These are phyloP conservation scores for Phoronis australis DNA, from an alignment of 2,888 invertebrate genomes.

Conservation along the genomic window DNA sequence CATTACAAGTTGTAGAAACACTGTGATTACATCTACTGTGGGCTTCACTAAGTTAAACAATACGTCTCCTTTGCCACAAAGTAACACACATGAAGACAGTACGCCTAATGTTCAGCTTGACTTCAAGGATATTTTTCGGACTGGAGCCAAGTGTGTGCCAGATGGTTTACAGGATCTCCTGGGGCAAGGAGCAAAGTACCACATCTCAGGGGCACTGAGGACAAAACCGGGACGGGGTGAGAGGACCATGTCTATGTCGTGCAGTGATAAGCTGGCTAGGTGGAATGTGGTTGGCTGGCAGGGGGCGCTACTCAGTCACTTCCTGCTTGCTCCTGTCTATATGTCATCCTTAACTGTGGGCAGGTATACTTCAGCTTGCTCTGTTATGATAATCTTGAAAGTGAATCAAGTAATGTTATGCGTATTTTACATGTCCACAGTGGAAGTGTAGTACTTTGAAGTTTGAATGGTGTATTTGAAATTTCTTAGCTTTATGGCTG, in stretches of 20 bases:
- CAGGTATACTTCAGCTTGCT: too few relatives aligned
- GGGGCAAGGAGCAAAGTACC: conserved; percentile 61
- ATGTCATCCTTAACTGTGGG: conserved; percentile 69
- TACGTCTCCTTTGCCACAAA: too few relatives aligned
- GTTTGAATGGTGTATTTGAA: too few relatives aligned
- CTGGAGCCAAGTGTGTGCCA: conserved; percentile 81
- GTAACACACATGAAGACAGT: too few relatives aligned
- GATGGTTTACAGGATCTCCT: conserved; percentile 60
- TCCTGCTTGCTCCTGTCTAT: conserved; percentile 66
- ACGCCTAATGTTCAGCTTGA: too few relatives aligned
- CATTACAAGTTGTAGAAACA: too few relatives aligned
- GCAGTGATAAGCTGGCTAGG: conserved; percentile 87
- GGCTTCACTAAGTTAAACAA: too few relatives aligned
- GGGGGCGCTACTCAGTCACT: conserved; percentile 69
- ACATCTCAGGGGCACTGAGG: conserved; percentile 66
- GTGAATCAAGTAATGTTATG: not conserved
- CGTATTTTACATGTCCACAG: too few relatives aligned
- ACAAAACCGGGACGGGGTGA: conserved; percentile 89
- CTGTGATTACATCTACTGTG: too few relatives aligned
- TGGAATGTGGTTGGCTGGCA: conserved; percentile 82
- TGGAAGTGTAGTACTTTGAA: too few relatives aligned
- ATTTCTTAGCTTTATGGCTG: not conserved
- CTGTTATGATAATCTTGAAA: not conserved
- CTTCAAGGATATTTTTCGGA: conserved; percentile 63
- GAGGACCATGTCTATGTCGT: conserved; percentile 81